phyloP scores from a whole-genome alignment of 2,113 vertebrate species.

The Murina feae region DNA sequence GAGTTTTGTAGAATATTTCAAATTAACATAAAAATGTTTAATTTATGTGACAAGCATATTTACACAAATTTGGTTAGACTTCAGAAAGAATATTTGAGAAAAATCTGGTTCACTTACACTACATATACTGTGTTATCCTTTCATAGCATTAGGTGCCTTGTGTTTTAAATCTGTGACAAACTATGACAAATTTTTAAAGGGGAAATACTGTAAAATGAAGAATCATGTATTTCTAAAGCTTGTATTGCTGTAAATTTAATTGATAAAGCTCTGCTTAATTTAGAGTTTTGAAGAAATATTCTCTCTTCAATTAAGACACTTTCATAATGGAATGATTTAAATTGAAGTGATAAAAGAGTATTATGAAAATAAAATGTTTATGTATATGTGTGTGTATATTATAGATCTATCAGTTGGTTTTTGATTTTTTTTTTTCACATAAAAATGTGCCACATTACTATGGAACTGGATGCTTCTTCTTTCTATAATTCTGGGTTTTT shows the following conservation, averaged over 20 bases:
- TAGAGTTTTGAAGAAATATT: constrained; percentile 70
- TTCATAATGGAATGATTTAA: constrained; percentile 74
- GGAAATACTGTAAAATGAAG: constrained; percentile 55
- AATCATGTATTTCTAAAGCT: constrained; percentile 60
- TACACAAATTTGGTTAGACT: constrained; percentile 46
- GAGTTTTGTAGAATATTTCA: constrained; percentile 77
- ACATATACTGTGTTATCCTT: constrained; percentile 58
- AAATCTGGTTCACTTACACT: constrained; percentile 71
- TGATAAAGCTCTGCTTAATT: constrained; percentile 71
- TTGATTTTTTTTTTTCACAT: constrained; percentile 5
- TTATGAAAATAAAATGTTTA: constrained; percentile 74
- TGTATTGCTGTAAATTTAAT: constrained; percentile 55
- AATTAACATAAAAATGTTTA: constrained; percentile 76
- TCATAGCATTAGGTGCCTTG: constrained; percentile 74
- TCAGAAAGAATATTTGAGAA: constrained; percentile 55
- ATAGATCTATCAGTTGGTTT: constrained; percentile 34
- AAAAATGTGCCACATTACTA: constrained; percentile 39
- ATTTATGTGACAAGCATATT: constrained; percentile 78
- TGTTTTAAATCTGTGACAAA: constrained; percentile 76
- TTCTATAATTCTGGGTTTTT: constrained; percentile 46
- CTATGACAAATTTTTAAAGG: constrained; percentile 58
- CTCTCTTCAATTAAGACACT: constrained; percentile 70
- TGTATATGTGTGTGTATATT: constrained; percentile 56
- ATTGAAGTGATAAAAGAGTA: constrained; percentile 64
- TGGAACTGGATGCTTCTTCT: constrained; percentile 39